Evolutionary conservation across 1,140 invertebrate genomes (phyloP).

Genomic region (Lordiphosa clarofinis): DNA sequence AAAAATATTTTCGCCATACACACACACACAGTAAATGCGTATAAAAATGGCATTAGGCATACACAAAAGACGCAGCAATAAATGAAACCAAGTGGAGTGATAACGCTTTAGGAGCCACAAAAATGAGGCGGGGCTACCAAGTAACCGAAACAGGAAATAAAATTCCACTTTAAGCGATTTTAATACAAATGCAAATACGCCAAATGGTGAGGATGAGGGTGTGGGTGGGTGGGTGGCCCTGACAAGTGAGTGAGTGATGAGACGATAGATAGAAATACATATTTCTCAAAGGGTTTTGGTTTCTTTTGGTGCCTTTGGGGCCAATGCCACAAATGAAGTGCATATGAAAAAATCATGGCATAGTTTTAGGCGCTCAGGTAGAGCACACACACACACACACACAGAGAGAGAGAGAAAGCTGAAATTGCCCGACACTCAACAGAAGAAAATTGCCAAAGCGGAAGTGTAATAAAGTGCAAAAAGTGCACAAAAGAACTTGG

Average conservation of each 20-base stretch:
- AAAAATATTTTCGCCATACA: conserved; percentile 49
- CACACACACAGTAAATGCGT: conserved; percentile 52
- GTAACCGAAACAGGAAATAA: conserved; percentile 71
- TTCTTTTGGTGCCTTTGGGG: conserved; percentile 1
- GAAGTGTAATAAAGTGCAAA: conserved; percentile 61
- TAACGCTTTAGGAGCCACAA: conserved; percentile 21
- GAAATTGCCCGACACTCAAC: not conserved
- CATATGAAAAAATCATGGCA: conserved; percentile 61
- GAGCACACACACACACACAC: conserved; percentile 13
- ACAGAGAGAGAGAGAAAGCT: conserved; percentile 7
- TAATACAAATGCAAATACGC: conserved; percentile 73
- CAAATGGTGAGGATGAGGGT: conserved; percentile 5
- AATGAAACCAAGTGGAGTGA: conserved; percentile 20
- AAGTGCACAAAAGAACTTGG: conserved; percentile 16
- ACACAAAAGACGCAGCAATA: conserved; percentile 46
- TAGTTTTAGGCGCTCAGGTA: conserved; percentile 53
- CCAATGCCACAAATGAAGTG: conserved; percentile 54
- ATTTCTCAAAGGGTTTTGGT: conserved; percentile 46
- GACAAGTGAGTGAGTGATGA: conserved; percentile 64
- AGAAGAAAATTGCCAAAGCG: conserved; percentile 49
- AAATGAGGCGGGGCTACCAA: conserved; percentile 10
- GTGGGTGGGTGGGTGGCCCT: conserved; percentile 2
- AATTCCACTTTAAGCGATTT: conserved; percentile 75
- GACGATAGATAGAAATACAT: conserved; percentile 44
- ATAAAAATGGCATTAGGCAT: conserved; percentile 72